Evolutionary conservation across 1,140 invertebrate genomes (phyloP).

Genomic region (Zophobas atratus): DNA sequence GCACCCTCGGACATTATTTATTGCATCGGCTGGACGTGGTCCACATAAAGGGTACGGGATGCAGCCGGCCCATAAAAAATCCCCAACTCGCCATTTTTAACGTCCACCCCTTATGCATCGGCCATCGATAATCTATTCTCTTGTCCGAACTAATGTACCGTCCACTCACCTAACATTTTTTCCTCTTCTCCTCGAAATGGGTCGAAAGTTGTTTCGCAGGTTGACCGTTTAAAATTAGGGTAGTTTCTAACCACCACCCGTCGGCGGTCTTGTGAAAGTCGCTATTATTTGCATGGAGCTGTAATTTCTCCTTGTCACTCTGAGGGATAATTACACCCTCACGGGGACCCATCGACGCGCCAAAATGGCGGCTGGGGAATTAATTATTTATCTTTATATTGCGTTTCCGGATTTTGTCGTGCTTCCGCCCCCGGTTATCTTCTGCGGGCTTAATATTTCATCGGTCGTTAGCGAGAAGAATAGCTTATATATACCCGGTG

Average conservation of each 20-base stretch:
- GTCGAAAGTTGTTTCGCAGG: not conserved
- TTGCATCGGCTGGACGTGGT: slow-evolving; percentile 53
- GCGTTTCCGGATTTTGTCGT: slow-evolving; percentile 47
- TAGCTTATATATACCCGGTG: slow-evolving; percentile 1
- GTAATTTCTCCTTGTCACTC: slow-evolving; percentile 32
- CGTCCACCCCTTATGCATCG: slow-evolving; percentile 46
- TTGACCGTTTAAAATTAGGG: slow-evolving; percentile 27
- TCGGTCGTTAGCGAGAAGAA: slow-evolving; percentile 35
- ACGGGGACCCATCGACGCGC: slow-evolving; percentile 43
- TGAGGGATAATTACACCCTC: slow-evolving; percentile 48
- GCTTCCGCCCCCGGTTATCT: slow-evolving; percentile 26
- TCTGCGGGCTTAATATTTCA: slow-evolving; percentile 33
- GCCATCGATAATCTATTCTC: slow-evolving; percentile 50
- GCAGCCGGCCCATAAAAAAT: slow-evolving; percentile 55
- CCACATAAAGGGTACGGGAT: slow-evolving; percentile 51
- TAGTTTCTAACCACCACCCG: slow-evolving; percentile 15
- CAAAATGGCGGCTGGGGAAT: slow-evolving; percentile 50
- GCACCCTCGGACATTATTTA: slow-evolving; percentile 54
- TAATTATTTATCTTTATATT: slow-evolving; percentile 54
- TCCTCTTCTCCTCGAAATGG: slow-evolving; percentile 4
- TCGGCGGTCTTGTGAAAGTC: slow-evolving; percentile 28
- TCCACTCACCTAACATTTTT: slow-evolving; percentile 36
- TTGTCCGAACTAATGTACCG: slow-evolving; percentile 44
- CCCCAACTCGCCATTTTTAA: slow-evolving; percentile 53
- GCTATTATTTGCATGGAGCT: slow-evolving; percentile 25